phyloP scores from a whole-genome alignment of 1,140 invertebrate genomes.

The Sarcophaga peregrina region DNA sequence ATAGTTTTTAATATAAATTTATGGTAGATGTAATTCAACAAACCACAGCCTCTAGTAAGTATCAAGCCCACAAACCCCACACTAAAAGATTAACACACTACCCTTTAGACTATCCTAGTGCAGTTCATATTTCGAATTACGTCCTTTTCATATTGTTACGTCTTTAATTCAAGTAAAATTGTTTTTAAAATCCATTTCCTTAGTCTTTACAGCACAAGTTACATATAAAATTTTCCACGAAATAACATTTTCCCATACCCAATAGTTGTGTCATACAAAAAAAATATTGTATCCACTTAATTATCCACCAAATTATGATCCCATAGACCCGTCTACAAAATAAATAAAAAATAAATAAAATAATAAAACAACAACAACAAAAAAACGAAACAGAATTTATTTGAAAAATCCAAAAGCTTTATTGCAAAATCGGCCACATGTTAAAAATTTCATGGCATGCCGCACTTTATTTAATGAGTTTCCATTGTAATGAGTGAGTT shows the following conservation, averaged over 20 bases:
- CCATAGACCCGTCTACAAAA: not conserved
- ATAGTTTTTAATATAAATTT: no score
- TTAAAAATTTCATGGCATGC: not conserved
- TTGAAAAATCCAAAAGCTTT: slow-evolving; percentile 4
- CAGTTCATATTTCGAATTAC: no score
- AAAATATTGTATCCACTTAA: not conserved
- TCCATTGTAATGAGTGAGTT: not conserved
- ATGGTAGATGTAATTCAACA: no score
- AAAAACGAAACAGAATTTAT: not conserved
- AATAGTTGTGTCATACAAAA: not conserved
- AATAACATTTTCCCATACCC: not conserved
- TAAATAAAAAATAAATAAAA: not conserved
- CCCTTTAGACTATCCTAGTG: no score
- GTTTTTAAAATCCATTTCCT: no score
- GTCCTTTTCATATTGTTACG: no score
- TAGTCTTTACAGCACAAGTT: no score
- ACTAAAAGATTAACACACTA: no score
- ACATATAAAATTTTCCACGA: not conserved
- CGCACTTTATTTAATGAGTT: slow-evolving; percentile 4
- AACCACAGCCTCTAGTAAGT: no score
- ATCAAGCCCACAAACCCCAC: no score
- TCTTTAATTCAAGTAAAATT: no score
- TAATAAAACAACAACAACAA: not conserved
- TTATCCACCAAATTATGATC: slow-evolving; percentile 1
- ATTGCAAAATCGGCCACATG: slow-evolving; percentile 12